Conservation (phyloP, 2,888 invertebrate species). For the Tetragnatha montana region DNA sequence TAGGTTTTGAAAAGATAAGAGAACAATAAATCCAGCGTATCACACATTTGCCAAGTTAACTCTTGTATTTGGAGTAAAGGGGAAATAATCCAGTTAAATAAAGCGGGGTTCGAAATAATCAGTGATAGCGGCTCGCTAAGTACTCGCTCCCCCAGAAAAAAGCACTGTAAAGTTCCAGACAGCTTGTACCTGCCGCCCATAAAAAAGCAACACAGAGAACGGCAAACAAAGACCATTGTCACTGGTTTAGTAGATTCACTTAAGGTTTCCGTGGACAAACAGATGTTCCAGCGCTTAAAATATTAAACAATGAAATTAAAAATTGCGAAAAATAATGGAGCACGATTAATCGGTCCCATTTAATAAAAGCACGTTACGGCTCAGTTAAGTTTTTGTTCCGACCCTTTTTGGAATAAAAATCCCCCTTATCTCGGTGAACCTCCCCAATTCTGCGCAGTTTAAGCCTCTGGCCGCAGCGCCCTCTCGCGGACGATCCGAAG, state of each 20-base stretch:
- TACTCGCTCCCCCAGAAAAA: too few relatives aligned
- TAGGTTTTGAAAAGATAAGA: too few relatives aligned
- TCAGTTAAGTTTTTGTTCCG: constrained; percentile 67
- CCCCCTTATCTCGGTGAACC: constrained; percentile 62
- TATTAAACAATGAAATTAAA: constrained; percentile 51
- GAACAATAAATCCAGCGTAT: too few relatives aligned
- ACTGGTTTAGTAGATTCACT: constrained; percentile 29
- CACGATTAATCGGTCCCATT: constrained; percentile 58
- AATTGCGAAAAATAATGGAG: constrained; percentile 44
- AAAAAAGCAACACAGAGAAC: background rate
- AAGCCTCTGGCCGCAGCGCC: constrained; percentile 56
- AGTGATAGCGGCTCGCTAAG: too few relatives aligned
- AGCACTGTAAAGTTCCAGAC: background rate
- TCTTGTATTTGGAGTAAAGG: too few relatives aligned
- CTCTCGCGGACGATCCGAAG: constrained; percentile 45
- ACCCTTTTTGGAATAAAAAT: constrained; percentile 60
- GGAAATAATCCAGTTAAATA: too few relatives aligned
- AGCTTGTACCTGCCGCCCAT: background rate
- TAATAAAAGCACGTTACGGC: constrained; percentile 65
- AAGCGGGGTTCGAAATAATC: too few relatives aligned
- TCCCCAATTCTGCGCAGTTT: constrained; percentile 68
- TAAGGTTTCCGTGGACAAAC: constrained; percentile 24
- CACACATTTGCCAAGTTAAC: too few relatives aligned
- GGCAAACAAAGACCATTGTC: constrained; percentile 48
- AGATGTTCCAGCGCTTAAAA: constrained; percentile 42